phyloP scores from a whole-genome alignment of 2,888 invertebrate species.

The Prionchulus punctatus region DNA sequence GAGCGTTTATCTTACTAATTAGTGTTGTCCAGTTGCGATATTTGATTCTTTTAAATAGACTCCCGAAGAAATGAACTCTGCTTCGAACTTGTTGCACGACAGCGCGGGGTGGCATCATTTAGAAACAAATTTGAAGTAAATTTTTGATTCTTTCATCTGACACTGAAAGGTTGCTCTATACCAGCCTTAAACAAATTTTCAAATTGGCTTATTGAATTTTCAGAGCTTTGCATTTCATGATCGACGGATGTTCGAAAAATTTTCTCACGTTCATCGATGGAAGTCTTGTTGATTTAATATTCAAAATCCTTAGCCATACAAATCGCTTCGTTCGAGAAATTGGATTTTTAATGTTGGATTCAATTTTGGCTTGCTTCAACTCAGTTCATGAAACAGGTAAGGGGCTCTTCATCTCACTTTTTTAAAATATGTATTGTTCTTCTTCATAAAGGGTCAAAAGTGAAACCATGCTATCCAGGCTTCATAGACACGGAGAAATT shows the following conservation, averaged over 20 bases:
- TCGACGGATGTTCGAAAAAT: slow-evolving; percentile 36
- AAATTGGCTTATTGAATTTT: too few species aligned
- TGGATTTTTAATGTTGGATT: slow-evolving; percentile 38
- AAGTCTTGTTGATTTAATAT: slow-evolving; percentile 38
- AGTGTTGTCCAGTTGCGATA: too few species aligned
- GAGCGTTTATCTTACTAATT: too few species aligned
- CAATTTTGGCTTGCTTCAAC: slow-evolving; percentile 32
- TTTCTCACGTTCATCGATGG: slow-evolving; percentile 36
- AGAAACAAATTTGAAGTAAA: slow-evolving; percentile 43
- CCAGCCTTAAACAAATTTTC: too few species aligned
- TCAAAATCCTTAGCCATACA: slow-evolving; percentile 37
- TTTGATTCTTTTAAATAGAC: background rate
- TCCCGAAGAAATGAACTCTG: slow-evolving; percentile 28
- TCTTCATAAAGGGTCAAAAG: background rate
- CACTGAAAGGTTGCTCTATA: too few species aligned
- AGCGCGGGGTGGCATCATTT: slow-evolving; percentile 42
- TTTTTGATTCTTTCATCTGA: too few species aligned
- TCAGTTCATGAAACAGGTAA: background rate
- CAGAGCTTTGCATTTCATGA: slow-evolving; percentile 38
- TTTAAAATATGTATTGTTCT: too few species aligned
- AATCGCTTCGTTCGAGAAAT: slow-evolving; percentile 44
- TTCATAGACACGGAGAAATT: slow-evolving; percentile 22
- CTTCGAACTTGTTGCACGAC: slow-evolving; percentile 41
- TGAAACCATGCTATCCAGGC: background rate
- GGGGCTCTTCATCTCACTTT: too few species aligned